Conservation (phyloP, 2,888 invertebrate genomes). For the Callyntrura sp. region DNA sequence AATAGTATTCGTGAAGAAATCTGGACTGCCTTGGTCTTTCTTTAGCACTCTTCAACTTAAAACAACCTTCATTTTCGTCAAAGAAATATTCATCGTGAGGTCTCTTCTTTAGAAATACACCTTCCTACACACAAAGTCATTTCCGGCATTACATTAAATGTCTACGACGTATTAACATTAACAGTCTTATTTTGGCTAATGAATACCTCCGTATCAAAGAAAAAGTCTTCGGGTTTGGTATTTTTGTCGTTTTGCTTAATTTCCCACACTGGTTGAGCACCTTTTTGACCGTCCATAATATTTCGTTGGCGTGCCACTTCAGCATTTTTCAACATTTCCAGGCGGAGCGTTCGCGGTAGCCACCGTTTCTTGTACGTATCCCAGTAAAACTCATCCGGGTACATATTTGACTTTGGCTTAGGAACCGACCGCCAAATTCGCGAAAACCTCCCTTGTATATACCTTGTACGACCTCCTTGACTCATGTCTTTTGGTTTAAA, state of each 20-base stretch:
- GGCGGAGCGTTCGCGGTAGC: constrained; percentile 62
- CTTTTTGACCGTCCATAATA: constrained; percentile 14
- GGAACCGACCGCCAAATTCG: constrained; percentile 65
- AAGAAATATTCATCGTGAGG: constrained; percentile 42
- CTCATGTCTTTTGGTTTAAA: constrained; percentile 58
- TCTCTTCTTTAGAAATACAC: constrained; percentile 63
- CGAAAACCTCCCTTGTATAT: constrained; percentile 62
- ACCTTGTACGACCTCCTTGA: background rate
- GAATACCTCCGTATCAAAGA: constrained; percentile 56
- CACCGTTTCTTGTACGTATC: constrained; percentile 68
- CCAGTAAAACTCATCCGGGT: constrained; percentile 75
- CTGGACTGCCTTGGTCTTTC: constrained; percentile 17
- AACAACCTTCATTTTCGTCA: constrained; percentile 52
- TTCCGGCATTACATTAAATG: background rate
- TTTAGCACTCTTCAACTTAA: constrained; percentile 12
- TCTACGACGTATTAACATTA: too few species aligned
- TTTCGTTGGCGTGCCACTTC: constrained; percentile 41
- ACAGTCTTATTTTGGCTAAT: too few species aligned
- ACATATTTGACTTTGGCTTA: constrained; percentile 68
- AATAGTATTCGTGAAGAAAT: constrained; percentile 69
- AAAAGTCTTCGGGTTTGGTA: constrained; percentile 55
- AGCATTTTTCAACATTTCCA: constrained; percentile 74
- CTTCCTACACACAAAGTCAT: constrained; percentile 51
- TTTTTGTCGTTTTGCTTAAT: constrained; percentile 58
- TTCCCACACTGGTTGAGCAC: constrained; percentile 10